Evolutionary conservation across 2,113 vertebrate species (phyloP), one percentile per base, ranked within the genome.

Genomic region (Tinamus guttatus): DNA sequence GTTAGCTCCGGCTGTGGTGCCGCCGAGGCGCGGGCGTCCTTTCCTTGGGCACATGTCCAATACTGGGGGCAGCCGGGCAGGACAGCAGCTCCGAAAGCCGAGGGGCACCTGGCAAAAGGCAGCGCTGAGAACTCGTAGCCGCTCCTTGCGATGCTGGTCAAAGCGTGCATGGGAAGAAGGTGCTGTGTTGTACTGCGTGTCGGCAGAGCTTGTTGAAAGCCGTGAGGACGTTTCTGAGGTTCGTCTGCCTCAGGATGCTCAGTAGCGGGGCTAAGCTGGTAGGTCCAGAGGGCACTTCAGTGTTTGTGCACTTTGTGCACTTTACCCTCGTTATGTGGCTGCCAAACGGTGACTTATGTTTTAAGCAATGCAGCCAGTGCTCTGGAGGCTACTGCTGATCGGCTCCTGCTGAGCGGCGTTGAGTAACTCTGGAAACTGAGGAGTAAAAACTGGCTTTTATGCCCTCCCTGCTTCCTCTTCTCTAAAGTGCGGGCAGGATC

Each of bases 261-360:
- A 19, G 21, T 10, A 15, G 36, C 13, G 43, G 24, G 14, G 41
- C 4, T 58, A 40, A 43, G 52, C 36, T 36, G 2, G 0, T 62
- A 11, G 40, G 65, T 80, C 28, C 45, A 49, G 90, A 77, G 73
- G 68, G 34, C 41, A 24, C 27, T 28, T 34, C 15, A 8, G 5
- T 86, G 80, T 93, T 94, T 94, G 91, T 65, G 87, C 49, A 85
- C 34, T 73, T 68, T 81, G 45, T 90, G 93, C 64, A 56, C 93
- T 94, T 95, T 93, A 34, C 79, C 85, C 91, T 68, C 28, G 30
- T 11, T 56, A 16, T 52, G 64, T 83, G 82, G 40, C 82, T 83
- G 63, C 79, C 76, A 32, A 74, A 18, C 2, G 13, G n/a, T 71
- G 67, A 95, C 65, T 89, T 77, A 27, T 90, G 43, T 91, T 93